These are phyloP conservation scores for Eira barbara DNA, from an alignment of 2,113 vertebrate species.

Conservation along the genomic window DNA sequence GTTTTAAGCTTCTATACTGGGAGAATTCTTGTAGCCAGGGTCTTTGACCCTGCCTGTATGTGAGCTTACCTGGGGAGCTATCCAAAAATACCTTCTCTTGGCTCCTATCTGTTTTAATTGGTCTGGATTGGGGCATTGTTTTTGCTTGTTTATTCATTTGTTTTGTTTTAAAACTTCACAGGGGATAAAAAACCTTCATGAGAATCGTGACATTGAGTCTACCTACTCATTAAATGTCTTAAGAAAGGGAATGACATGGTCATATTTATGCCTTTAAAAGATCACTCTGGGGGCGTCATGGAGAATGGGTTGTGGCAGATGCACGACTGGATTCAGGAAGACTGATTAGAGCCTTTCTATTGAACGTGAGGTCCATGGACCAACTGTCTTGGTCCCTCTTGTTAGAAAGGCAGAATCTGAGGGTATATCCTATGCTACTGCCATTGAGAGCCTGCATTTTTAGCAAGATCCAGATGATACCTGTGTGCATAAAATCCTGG, in stretches of 20 bases:
- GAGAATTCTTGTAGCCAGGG: not conserved
- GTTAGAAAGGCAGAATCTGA: not conserved
- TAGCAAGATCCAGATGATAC: not conserved
- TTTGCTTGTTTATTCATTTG: not conserved
- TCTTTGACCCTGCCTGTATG: not conserved
- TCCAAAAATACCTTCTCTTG: not conserved
- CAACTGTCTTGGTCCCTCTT: not conserved
- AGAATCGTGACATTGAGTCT: not conserved
- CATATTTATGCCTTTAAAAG: not conserved
- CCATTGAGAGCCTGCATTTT: not conserved
- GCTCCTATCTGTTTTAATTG: not conserved
- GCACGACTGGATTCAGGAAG: not conserved
- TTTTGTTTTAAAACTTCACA: not conserved
- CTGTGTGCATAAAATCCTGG: too few species aligned
- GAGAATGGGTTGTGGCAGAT: not conserved
- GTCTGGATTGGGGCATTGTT: not conserved
- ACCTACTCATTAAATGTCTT: not conserved
- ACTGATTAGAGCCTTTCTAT: too few species aligned
- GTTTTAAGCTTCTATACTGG: not conserved
- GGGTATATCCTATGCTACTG: fast-evolving
- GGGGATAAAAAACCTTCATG: not conserved
- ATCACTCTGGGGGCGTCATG: not conserved
- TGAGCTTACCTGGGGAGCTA: not conserved
- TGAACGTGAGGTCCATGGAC: fast-evolving
- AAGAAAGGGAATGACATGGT: not conserved